Evolutionary conservation across 2,797 vertebrate genomes (phyloP).

Genomic region (Mormyrops boulengeri): DNA sequence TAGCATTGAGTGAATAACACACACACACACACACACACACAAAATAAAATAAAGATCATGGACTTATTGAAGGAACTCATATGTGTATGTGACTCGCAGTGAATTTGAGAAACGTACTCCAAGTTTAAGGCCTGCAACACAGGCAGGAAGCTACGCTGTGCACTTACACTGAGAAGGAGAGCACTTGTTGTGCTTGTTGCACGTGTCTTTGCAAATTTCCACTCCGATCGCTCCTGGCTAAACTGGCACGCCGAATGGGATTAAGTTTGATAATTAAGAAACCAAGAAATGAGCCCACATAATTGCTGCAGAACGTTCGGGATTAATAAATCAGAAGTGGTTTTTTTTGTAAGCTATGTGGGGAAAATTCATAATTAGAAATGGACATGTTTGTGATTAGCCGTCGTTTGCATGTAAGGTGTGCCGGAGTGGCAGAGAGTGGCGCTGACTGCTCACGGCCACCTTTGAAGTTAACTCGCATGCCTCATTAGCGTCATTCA

Average conservation of each 20-base stretch:
- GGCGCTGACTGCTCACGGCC: conserved; percentile 27
- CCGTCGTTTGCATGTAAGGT: conserved; percentile 28
- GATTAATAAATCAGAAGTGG: conserved; percentile 41
- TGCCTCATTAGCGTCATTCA: not conserved
- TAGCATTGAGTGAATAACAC: not conserved
- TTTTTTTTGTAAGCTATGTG: conserved; percentile 25
- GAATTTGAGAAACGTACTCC: not conserved
- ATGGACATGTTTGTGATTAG: conserved; percentile 37
- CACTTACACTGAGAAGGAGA: not conserved
- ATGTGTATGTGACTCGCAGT: not conserved
- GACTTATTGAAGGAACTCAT: not conserved
- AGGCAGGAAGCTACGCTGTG: not conserved
- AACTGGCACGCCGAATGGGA: conserved; percentile 36
- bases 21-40: not conserved
- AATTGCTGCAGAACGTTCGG: conserved; percentile 34
- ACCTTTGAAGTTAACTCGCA: conserved; percentile 12
- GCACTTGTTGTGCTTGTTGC: not conserved
- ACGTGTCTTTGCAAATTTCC: not conserved
- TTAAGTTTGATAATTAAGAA: conserved; percentile 39
- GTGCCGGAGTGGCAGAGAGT: conserved; percentile 21
- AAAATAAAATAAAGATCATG: not conserved
- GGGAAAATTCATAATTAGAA: conserved; percentile 37
- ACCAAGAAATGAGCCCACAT: conserved; percentile 31
- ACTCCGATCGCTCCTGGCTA: conserved; percentile 26
- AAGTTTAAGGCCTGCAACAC: not conserved